Percentiles rank a stretch among this genome's conserved stretches.
Evolutionary conservation across 2,113 vertebrate species (phyloP).

Genomic region (Cyprinus carpio): DNA sequence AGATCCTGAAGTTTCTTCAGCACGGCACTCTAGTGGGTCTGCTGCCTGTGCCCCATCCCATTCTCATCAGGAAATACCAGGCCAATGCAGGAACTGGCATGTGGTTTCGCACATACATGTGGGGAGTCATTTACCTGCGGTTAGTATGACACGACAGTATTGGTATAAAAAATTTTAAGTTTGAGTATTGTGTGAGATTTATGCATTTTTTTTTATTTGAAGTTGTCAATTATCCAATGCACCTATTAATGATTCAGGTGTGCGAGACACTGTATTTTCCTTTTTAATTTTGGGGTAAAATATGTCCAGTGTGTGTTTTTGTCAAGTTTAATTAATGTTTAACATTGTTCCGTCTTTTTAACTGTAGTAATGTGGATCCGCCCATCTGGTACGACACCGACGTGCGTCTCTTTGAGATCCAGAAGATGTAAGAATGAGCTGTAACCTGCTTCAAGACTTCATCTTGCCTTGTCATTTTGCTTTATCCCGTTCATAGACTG

Average conservation of each 20-base stretch:
- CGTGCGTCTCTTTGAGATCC: slow-evolving; percentile 98
- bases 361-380: slow-evolving; percentile 91
- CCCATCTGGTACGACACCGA: slow-evolving; percentile 98
- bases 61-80: slow-evolving; percentile 98
- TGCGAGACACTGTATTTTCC: no score
- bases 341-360: not conserved
- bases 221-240: no score
- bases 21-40: slow-evolving; percentile 96
- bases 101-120: slow-evolving; percentile 99
- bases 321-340: no score
- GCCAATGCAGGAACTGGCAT: slow-evolving; percentile 95
- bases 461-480: slow-evolving; percentile 45
- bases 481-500: slow-evolving; percentile 14
- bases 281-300: no score
- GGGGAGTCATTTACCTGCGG: slow-evolving; percentile 98
- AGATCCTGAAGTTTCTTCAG: slow-evolving; percentile 96
- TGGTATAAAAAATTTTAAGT: no score
- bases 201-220: no score
- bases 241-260: no score
- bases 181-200: no score
- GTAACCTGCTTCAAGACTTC: slow-evolving; percentile 50
- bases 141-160: slow-evolving; percentile 74
- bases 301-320: no score
- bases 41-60: slow-evolving; percentile 95
- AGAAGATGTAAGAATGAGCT: slow-evolving; percentile 82